These are phyloP conservation scores for Cyprinella venusta DNA, from an alignment of 2,797 vertebrate species.

Conservation along the genomic window DNA sequence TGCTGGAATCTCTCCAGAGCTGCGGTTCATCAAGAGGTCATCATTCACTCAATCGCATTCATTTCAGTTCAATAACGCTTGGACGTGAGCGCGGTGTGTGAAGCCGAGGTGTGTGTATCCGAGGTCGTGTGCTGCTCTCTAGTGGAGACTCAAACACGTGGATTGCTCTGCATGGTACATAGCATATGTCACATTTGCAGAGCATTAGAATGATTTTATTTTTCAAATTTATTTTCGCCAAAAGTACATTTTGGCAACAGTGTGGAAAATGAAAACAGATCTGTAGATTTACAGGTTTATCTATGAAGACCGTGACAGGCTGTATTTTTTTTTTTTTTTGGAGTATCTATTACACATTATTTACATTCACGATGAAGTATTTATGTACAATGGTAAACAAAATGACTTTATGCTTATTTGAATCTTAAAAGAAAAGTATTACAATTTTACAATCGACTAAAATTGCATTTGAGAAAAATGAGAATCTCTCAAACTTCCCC, in stretches of 20 bases:
- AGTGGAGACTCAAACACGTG: constrained; percentile 48
- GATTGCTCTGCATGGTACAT: neutral
- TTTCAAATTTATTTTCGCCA: neutral
- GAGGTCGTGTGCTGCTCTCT: constrained; percentile 71
- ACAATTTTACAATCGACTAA: no score
- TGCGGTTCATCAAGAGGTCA: constrained; percentile 80
- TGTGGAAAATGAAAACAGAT: neutral
- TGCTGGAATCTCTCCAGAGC: constrained; percentile 73
- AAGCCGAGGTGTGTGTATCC: neutral
- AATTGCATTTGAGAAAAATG: neutral
- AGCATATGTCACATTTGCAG: neutral
- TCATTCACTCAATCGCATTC: constrained; percentile 60
- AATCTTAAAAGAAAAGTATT: no score
- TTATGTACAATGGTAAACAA: neutral
- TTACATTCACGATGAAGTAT: neutral
- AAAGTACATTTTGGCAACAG: neutral
- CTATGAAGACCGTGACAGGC: neutral
- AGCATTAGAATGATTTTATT: neutral
- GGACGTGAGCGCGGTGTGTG: neutral
- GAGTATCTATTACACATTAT: neutral
- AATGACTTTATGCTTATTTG: neutral
- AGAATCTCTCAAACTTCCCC: neutral
- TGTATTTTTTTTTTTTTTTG: neutral
- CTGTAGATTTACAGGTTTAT: neutral
- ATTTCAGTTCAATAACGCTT: constrained; percentile 1